Evolutionary conservation across 2,888 invertebrate species (phyloP), one percentile per base, ranked within the genome.

Genomic region (Limenitis camilla): DNA sequence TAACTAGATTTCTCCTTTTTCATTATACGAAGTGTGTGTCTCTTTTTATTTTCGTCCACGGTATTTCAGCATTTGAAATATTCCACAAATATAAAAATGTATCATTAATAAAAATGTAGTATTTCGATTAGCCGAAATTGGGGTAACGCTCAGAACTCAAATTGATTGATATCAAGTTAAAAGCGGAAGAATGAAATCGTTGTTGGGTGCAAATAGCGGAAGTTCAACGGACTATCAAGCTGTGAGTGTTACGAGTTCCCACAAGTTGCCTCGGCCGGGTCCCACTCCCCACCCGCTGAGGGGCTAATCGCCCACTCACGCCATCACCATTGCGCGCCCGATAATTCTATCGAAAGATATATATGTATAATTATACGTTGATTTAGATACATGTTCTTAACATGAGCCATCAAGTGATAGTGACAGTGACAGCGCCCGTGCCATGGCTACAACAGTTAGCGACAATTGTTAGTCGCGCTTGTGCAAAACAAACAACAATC

Each of bases 181-280:
- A 39, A 49, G 51, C 41, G 55, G 51, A 56, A 53, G 49, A 59
- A 52, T 42, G 38, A 52, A 55, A 56, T 51, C 51, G 42, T 60
- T 33, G 35, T 42, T 50, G 33, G 44, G 48, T 53, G 51, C 53
- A 48, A 49, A 61, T 54, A 49, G 49, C 57, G 59, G 63, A 62
- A 64, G 63, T 63, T 62, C 61, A 60, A 61, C 57, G 62, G 52
- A 56, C 62, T 55, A 36, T 48, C 44, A 46, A 49, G 50, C 19
- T 19, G 19, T 19, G 19, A 19, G 19, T 19, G 19, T 19, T 19
- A 19, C 19, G 39, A 36, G 57, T 58, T 59, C 59, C 55, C 60
- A 59, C 61, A 56, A 53, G 42, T 47, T 52, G 52, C 36, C 47
- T 39, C 30, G 48, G 8, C 10, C 8, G 29, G 28, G 35, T 40